Percentiles rank a stretch among this genome's conserved stretches.
These are phyloP conservation scores for Ericerus pela DNA, from an alignment of 1,140 invertebrate genomes.

Conservation along the genomic window DNA sequence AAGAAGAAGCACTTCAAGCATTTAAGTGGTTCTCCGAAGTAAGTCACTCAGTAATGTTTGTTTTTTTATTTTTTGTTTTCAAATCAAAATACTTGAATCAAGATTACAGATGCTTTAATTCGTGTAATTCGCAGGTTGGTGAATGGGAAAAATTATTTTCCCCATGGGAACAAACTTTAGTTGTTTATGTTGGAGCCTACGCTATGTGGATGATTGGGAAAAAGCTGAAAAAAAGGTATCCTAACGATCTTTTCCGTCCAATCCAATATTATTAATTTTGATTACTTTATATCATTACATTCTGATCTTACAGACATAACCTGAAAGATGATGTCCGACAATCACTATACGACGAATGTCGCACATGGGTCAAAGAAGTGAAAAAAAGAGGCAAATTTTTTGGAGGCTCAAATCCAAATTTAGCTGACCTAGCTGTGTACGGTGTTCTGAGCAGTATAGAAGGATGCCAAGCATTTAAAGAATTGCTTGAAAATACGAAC, in stretches of 20 bases:
- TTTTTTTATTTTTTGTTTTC: not conserved
- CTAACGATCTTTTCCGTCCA: not conserved
- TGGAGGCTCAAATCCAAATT: conserved; percentile 70
- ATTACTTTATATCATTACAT: conserved; percentile 10
- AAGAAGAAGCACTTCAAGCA: conserved; percentile 66
- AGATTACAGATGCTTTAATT: not conserved
- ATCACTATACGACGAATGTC: conserved; percentile 78
- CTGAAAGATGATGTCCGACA: conserved; percentile 76
- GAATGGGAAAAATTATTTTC: conserved; percentile 85
- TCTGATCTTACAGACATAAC: conserved; percentile 44
- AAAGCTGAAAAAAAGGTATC: conserved; percentile 63
- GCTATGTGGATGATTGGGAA: conserved; percentile 92
- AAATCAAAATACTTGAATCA: not conserved
- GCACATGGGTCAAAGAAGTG: conserved; percentile 60
- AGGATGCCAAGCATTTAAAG: conserved; percentile 81
- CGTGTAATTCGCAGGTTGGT: conserved; percentile 42
- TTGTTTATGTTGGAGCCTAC: conserved; percentile 83
- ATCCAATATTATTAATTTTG: conserved; percentile 4
- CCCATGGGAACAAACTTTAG: conserved; percentile 62
- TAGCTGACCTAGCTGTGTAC: conserved; percentile 87
- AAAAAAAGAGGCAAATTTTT: conserved; percentile 53
- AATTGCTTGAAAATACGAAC: conserved; percentile 56
- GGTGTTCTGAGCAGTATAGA: conserved; percentile 89
- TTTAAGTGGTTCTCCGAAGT: conserved; percentile 81
- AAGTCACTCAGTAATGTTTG: conserved; percentile 17